Conservation (phyloP, 2,888 invertebrate genomes). For the Sphaerophoria taeniata region DNA sequence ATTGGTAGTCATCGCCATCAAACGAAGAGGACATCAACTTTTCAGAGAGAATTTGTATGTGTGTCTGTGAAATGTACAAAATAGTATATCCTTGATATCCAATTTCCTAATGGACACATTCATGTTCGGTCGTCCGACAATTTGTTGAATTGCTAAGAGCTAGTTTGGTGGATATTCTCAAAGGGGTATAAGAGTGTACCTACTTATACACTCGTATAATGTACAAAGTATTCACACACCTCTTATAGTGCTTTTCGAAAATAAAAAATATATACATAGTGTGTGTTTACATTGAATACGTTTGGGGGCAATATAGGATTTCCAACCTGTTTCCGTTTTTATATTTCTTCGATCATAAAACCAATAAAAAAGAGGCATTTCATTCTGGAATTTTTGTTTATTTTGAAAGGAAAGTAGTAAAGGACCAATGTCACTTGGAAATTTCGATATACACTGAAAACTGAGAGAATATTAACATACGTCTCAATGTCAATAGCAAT, state of each 20-base stretch:
- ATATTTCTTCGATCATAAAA: conserved; percentile 38
- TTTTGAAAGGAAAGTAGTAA: too few species aligned
- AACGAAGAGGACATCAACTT: conserved; percentile 59
- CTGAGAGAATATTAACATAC: conserved; percentile 18
- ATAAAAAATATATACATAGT: neutral
- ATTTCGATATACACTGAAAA: conserved; percentile 1
- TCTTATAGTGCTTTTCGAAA: neutral
- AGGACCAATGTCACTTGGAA: neutral
- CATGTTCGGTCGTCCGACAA: conserved; percentile 70
- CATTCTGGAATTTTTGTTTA: conserved; percentile 1
- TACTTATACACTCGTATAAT: neutral
- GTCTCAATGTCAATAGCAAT: conserved; percentile 2
- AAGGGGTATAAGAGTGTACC: neutral
- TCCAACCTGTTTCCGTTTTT: neutral
- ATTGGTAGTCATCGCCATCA: conserved; percentile 63
- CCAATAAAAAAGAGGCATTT: conserved; percentile 32
- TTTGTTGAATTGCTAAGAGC: conserved; percentile 72
- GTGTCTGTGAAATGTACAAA: conserved; percentile 49
- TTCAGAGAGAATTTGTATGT: conserved; percentile 15
- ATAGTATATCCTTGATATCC: conserved; percentile 62
- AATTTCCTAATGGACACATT: conserved; percentile 74
- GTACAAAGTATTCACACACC: conserved; percentile 7
- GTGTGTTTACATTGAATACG: conserved; percentile 20
- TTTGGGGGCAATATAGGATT: conserved; percentile 20
- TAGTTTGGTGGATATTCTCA: conserved; percentile 28